A percentile compares a stretch with the other conserved stretches of the same genome.
These are phyloP conservation scores for Protophormia terraenovae DNA, from an alignment of 2,888 invertebrate genomes.

Conservation along the genomic window DNA sequence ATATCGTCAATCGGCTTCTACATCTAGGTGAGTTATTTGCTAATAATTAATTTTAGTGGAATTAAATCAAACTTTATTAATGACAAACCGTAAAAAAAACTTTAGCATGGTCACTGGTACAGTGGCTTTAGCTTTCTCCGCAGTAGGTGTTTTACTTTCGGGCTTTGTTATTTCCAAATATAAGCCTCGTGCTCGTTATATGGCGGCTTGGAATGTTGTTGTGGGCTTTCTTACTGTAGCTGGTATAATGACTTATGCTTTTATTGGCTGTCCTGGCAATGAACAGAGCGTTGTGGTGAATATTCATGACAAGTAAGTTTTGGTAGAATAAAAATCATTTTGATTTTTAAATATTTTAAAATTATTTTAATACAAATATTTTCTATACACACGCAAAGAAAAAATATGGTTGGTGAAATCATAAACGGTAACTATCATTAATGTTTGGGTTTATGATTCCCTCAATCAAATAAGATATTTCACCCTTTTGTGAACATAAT, in stretches of 20 bases:
- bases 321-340: not conserved
- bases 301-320: constrained; percentile 75
- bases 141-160: constrained; percentile 86
- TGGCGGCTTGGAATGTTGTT: constrained; percentile 87
- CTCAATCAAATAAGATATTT: too few species aligned
- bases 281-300: constrained; percentile 82
- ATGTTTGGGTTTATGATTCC: too few species aligned
- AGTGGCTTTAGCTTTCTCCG: constrained; percentile 87
- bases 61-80: not conserved
- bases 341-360: not conserved
- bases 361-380: too few species aligned
- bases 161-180: constrained; percentile 86
- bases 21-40: constrained; percentile 82
- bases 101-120: constrained; percentile 87
- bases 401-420: too few species aligned
- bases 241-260: constrained; percentile 85
- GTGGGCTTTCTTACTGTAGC: constrained; percentile 85
- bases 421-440: too few species aligned
- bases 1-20: constrained; percentile 88
- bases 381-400: too few species aligned
- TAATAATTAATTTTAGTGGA: not conserved
- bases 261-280: constrained; percentile 86
- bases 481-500: too few species aligned
- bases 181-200: constrained; percentile 85
- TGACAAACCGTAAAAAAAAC: too few species aligned